A percentile compares a stretch with the other conserved stretches of the same genome.
phyloP scores from a whole-genome alignment of 2,113 vertebrate genomes.

The Alosa alosa region DNA sequence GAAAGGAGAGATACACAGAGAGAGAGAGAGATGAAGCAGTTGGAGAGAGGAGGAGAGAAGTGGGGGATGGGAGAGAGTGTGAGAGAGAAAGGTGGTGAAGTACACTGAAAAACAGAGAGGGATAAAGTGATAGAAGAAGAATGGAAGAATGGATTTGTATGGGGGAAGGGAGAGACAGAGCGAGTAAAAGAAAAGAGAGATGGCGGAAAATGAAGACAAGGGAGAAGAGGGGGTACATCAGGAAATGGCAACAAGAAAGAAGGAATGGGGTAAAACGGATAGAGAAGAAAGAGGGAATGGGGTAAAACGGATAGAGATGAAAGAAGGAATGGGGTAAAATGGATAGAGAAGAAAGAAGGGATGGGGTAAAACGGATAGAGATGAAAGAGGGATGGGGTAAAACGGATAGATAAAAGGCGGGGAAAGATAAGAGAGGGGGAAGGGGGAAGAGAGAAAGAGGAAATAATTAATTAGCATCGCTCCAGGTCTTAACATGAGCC shows the following conservation, averaged over 20 bases:
- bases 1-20: not conserved
- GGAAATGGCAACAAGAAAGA: not conserved
- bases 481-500: not conserved
- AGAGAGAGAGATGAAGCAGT: not conserved
- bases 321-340: not conserved
- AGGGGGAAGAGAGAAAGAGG: not conserved
- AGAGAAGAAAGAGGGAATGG: not conserved
- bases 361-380: not conserved
- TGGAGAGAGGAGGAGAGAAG: not conserved
- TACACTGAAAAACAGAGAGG: not conserved
- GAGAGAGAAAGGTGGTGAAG: constrained; percentile 61
- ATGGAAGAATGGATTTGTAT: not conserved
- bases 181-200: not conserved
- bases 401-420: not conserved
- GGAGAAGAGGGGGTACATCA: not conserved
- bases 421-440: not conserved
- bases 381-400: not conserved
- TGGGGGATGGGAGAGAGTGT: constrained; percentile 21
- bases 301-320: too few relatives aligned
- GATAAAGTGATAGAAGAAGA: not conserved
- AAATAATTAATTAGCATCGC: constrained; percentile 3
- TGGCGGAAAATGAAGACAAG: not conserved
- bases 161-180: not conserved
- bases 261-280: not conserved
- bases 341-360: not conserved